These are phyloP conservation scores for Drosophila murphyi DNA, from an alignment of 1,140 invertebrate genomes.

Conservation along the genomic window DNA sequence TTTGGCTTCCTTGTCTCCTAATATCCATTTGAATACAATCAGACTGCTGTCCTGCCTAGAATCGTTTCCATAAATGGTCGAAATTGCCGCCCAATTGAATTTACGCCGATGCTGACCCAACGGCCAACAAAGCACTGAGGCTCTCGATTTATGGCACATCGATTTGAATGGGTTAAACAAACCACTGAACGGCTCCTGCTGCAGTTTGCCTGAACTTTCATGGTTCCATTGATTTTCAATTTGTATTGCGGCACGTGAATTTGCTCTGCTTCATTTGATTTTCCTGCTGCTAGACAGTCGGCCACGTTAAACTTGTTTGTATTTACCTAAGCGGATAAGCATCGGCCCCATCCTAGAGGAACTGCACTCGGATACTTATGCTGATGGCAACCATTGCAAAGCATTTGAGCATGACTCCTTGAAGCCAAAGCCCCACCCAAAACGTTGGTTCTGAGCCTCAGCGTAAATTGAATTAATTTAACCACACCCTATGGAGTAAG, in stretches of 20 bases:
- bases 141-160: constrained; percentile 55
- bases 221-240: constrained; percentile 74
- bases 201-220: constrained; percentile 2
- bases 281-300: not conserved
- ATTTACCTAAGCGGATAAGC: constrained; percentile 74
- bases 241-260: constrained; percentile 76
- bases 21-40: not conserved
- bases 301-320: constrained; percentile 18
- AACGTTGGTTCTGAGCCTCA: constrained; percentile 16
- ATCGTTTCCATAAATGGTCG: constrained; percentile 26
- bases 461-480: constrained; percentile 73
- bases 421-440: constrained; percentile 6
- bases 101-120: constrained; percentile 27
- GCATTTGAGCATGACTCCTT: constrained; percentile 33
- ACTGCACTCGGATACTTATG: constrained; percentile 36
- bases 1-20: not conserved
- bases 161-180: constrained; percentile 53
- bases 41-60: constrained; percentile 11
- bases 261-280: constrained; percentile 72
- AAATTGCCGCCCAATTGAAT: constrained; percentile 54
- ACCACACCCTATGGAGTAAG: constrained; percentile 14
- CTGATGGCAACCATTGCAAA: constrained; percentile 24
- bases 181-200: constrained; percentile 9
- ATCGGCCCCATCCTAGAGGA: constrained; percentile 18
- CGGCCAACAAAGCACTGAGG: constrained; percentile 35